Base-by-base conservation (phyloP, 2,888 invertebrate genomes). In the Glaucopsyche alexis region DNA sequence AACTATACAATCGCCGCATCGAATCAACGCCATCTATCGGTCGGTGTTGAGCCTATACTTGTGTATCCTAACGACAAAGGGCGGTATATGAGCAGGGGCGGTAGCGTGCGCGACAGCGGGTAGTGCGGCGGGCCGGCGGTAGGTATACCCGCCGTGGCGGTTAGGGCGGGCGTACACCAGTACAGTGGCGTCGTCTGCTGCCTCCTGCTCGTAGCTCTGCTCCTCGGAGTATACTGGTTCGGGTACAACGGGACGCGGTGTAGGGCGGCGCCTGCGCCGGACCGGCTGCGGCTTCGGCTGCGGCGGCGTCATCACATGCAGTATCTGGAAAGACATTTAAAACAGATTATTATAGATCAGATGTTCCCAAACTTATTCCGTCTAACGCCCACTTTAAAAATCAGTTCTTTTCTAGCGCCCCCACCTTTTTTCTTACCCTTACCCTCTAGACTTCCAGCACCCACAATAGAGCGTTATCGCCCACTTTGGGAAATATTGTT, bases 151-250 rank as follows among this genome's bases (percentile, higher is more conserved):
- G 7, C 91, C 90, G 69, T 82, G 76, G 2, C 84, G 80, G 74
- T 82, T 84, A 6, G 88, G 89, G 2, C 89, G 82, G 67, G 91
- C 91, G 82, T 90, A 91, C 75, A 91, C 81, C 13, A 91, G 80
- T 42, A 84, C 80, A 9, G 84, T 82, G 11, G 80, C 81, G 64
- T 81, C 81, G 13, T 81, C 81, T 69, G 79, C 80, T 19, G 74
- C 73, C 40, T 79, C 76, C 7, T 78, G 77, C 65, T 79, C 77
- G 71, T 74, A 77, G 49, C 71, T 64, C n/a, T 73, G 74, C 45
- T 73, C 73, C 64, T 52, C 67, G 16, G 69, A 64, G 16, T 67
- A 52, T n/a, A 52, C 52, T 16, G 66, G 67, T 19, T 72, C 47
- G n/a, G n/a, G n/a, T n/a, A n/a, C n/a, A 0, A 50, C 72, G 16